These are phyloP conservation scores for Xylocopa sonorina DNA, from an alignment of 1,140 invertebrate species.

Conservation along the genomic window DNA sequence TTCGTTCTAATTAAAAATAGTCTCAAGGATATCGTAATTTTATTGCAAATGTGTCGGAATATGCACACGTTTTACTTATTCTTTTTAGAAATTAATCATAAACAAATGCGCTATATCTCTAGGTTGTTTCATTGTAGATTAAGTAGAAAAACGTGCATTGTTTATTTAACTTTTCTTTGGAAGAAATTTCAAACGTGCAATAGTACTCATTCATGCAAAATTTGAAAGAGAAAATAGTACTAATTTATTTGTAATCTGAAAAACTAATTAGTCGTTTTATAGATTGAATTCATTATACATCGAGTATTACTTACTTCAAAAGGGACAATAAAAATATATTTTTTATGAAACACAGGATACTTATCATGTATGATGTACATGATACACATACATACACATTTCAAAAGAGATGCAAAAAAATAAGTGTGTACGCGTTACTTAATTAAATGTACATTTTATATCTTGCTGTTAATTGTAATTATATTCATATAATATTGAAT, in stretches of 20 bases:
- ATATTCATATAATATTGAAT: slow-evolving; percentile 26
- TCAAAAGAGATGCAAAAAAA: slow-evolving; percentile 25
- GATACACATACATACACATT: too few relatives aligned
- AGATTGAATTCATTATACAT: slow-evolving; percentile 12
- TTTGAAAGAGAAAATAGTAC: background rate
- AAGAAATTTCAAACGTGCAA: slow-evolving; percentile 18
- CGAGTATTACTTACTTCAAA: slow-evolving; percentile 45
- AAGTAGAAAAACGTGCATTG: background rate
- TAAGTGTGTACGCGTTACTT: slow-evolving; percentile 63
- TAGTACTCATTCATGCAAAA: slow-evolving; percentile 19
- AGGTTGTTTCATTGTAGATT: slow-evolving; percentile 5
- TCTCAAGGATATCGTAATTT: background rate
- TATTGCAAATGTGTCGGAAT: background rate
- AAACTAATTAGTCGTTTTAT: too few relatives aligned
- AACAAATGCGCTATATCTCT: slow-evolving; percentile 16
- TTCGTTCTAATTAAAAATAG: slow-evolving; percentile 13
- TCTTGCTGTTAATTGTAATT: slow-evolving; percentile 57
- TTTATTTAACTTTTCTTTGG: background rate
- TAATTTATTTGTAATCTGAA: slow-evolving; percentile 4
- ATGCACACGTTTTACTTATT: slow-evolving; percentile 37
- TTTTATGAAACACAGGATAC: slow-evolving; percentile 57
- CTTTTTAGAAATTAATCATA: slow-evolving; percentile 5
- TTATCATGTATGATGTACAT: too few relatives aligned
- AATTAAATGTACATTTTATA: slow-evolving; percentile 67
- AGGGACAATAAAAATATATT: slow-evolving; percentile 65